A percentile compares a stretch with the other conserved stretches of the same genome.
Conservation (phyloP, 1,140 invertebrate genomes). For the Thaumetopoea pityocampa region DNA sequence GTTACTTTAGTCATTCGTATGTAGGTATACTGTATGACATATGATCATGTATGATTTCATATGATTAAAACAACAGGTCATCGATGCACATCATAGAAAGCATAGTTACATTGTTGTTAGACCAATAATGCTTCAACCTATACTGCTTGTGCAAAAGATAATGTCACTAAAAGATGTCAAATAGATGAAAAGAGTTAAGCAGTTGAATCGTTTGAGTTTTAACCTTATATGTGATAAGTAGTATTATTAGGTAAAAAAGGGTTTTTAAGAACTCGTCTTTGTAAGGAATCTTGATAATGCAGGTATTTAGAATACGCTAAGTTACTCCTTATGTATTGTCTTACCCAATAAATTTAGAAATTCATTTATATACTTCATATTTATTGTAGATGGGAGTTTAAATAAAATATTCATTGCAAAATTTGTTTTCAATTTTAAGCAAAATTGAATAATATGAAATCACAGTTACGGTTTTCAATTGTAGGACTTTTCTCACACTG, state of each 20-base stretch:
- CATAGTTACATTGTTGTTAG: too few species aligned
- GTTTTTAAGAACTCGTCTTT: background rate
- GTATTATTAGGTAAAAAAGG: too few species aligned
- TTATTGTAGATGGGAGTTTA: slow-evolving; percentile 41
- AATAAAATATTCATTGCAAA: slow-evolving; percentile 42
- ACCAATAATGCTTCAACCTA: too few species aligned
- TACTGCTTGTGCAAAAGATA: too few species aligned
- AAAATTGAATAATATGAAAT: slow-evolving; percentile 64
- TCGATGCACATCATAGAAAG: too few species aligned
- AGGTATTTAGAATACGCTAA: slow-evolving; percentile 22
- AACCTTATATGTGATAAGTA: slow-evolving; percentile 6
- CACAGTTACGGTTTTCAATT: slow-evolving; percentile 35
- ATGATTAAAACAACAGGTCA: too few species aligned
- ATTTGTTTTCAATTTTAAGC: slow-evolving; percentile 61
- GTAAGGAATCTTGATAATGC: slow-evolving; percentile 5
- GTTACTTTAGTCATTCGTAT: slow-evolving; percentile 8
- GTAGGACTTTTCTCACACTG: slow-evolving; percentile 61
- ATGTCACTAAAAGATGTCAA: too few species aligned
- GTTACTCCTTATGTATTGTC: slow-evolving; percentile 44
- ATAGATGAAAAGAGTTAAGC: too few species aligned
- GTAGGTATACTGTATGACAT: slow-evolving; percentile 10
- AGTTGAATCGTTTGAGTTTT: too few species aligned
- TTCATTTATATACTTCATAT: slow-evolving; percentile 51
- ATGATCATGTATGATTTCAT: too few species aligned
- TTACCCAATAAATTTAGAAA: slow-evolving; percentile 73